Conservation (phyloP, 2,113 vertebrate species). For the Peromyscus maniculatus region DNA sequence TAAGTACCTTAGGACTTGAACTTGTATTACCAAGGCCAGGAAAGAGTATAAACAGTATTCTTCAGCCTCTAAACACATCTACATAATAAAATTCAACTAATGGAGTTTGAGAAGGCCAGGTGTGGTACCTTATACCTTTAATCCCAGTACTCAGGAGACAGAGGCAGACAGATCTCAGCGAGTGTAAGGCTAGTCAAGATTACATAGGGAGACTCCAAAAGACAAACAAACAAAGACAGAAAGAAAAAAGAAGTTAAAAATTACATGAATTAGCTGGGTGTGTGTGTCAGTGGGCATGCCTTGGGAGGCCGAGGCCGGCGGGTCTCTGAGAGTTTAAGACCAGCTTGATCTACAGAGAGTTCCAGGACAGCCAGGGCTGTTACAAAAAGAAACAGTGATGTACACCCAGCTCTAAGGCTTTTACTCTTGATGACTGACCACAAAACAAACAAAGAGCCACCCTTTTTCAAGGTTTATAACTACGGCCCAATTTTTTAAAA, state of each 20-base stretch:
- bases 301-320: background rate
- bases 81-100: slow-evolving; percentile 36
- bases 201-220: background rate
- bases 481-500: background rate
- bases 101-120: background rate
- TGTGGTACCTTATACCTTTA: background rate
- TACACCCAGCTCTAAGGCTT: background rate
- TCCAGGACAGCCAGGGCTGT: background rate
- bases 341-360: background rate
- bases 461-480: background rate
- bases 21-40: background rate
- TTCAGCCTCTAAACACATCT: background rate
- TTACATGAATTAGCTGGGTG: background rate
- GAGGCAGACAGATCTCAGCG: background rate
- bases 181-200: background rate
- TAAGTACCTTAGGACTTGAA: background rate
- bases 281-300: background rate
- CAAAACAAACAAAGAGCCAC: background rate
- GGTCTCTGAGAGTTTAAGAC: background rate
- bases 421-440: background rate
- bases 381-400: background rate
- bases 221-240: too few relatives aligned
- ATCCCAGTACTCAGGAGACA: background rate
- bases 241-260: background rate
- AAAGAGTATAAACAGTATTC: background rate